A percentile compares a stretch with the other conserved stretches of the same genome.
Conservation (phyloP, 2,113 vertebrate genomes). For the Stigmatopora argus region DNA sequence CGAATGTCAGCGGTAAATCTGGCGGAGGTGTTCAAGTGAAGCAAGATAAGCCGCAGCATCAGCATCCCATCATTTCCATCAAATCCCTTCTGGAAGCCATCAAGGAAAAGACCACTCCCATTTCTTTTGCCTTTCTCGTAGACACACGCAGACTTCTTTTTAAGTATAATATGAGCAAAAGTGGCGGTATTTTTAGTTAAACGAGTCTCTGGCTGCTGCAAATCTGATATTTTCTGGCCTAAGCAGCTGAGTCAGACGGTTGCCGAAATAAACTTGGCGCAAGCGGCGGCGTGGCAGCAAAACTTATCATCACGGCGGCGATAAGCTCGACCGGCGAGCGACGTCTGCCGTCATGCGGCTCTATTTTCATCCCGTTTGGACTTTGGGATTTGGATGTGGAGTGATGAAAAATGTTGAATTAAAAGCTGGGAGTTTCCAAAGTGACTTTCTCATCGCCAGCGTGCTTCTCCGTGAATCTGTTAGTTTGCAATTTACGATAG, state of each 20-base stretch:
- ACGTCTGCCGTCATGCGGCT: conserved; percentile 1
- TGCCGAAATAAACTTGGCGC: conserved; percentile 46
- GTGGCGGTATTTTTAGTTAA: conserved; percentile 28
- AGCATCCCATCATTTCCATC: neutral
- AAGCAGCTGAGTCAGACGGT: conserved; percentile 47
- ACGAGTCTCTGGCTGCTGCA: conserved; percentile 37
- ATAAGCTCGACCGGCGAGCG: conserved; percentile 31
- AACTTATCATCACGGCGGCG: conserved; percentile 32
- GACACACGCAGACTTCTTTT: conserved; percentile 32
- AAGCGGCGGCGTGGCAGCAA: conserved; percentile 16
- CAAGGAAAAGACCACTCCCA: neutral
- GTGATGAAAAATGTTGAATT: neutral
- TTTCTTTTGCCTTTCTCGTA: conserved; percentile 15
- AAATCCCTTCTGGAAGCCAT: neutral
- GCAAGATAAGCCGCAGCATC: neutral
- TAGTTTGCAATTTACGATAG: neutral
- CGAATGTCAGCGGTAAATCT: conserved; percentile 2
- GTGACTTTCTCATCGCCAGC: conserved; percentile 5
- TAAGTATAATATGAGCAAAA: conserved; percentile 14
- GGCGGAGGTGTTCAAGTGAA: conserved; percentile 5
- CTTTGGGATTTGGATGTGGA: neutral
- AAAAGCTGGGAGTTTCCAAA: conserved; percentile 1
- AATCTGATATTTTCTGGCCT: conserved; percentile 25
- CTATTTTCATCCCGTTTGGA: conserved; percentile 2
- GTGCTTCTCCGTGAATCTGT: neutral